Conservation (phyloP, 2,888 invertebrate species). For the Drosophila cognata region DNA sequence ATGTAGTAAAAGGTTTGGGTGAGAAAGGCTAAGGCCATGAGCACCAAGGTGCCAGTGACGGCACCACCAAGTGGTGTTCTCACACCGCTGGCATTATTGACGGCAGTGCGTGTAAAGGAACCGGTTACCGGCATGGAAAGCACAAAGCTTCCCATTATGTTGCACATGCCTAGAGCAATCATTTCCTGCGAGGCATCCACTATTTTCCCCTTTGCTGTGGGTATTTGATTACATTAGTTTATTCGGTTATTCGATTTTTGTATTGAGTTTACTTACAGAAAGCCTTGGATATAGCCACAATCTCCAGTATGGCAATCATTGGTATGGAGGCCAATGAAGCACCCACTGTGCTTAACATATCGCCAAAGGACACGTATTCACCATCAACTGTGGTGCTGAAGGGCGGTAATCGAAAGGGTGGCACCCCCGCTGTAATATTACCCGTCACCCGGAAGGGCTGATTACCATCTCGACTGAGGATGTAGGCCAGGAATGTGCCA, state of each 20-base stretch:
- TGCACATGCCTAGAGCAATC: conserved; percentile 93
- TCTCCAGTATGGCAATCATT: conserved; percentile 90
- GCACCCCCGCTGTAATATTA: conserved; percentile 89
- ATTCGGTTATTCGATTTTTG: background rate
- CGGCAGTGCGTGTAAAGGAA: conserved; percentile 94
- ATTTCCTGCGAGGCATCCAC: conserved; percentile 96
- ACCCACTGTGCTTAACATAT: conserved; percentile 88
- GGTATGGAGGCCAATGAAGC: conserved; percentile 89
- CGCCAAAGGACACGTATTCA: conserved; percentile 87
- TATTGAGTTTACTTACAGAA: conserved; percentile 87
- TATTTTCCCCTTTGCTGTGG: conserved; percentile 89
- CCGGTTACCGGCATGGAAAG: conserved; percentile 95
- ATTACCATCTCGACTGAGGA: conserved; percentile 85
- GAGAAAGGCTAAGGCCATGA: conserved; percentile 92
- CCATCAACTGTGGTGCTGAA: conserved; percentile 88
- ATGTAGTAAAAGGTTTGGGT: conserved; percentile 94
- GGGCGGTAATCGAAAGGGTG: conserved; percentile 89
- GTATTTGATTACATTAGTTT: background rate
- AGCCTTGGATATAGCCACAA: conserved; percentile 91
- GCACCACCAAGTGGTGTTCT: conserved; percentile 93
- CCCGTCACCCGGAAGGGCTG: conserved; percentile 90
- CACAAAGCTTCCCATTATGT: conserved; percentile 92
- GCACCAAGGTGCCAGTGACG: conserved; percentile 90
- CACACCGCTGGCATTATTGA: conserved; percentile 96
- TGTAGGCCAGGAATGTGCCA: conserved; percentile 88